These are phyloP conservation scores for Spea multiplicata DNA, from an alignment of 2,113 vertebrate species.

Conservation along the genomic window DNA sequence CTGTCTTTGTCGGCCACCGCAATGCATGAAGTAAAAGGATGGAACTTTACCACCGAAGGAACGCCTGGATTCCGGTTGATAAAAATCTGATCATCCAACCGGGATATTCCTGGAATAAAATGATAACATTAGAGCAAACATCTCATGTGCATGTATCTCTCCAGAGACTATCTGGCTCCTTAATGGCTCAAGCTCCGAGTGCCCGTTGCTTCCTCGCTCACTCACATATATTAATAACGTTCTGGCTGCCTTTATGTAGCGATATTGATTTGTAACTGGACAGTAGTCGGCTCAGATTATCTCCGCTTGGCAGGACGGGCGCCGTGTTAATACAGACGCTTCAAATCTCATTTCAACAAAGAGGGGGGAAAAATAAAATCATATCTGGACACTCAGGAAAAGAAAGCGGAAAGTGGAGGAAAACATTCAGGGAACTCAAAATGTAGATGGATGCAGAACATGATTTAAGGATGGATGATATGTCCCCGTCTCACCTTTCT, in stretches of 20 bases:
- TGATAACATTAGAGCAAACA: neutral
- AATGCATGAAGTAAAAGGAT: conserved; percentile 93
- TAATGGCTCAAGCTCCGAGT: neutral
- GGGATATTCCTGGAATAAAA: conserved; percentile 75
- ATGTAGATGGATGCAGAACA: neutral
- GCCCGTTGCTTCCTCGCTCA: neutral
- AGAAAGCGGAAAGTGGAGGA: too few relatives aligned
- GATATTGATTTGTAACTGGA: conserved; percentile 21
- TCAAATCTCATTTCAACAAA: conserved; percentile 21
- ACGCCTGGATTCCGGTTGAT: conserved; percentile 95
- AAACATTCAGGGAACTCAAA: neutral
- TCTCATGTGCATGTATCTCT: neutral
- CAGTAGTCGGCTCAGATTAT: conserved; percentile 33
- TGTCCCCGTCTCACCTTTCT: conserved; percentile 73
- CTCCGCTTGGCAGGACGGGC: conserved; percentile 2
- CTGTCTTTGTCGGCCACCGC: conserved; percentile 96
- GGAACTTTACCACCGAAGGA: conserved; percentile 94
- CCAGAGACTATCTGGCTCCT: neutral
- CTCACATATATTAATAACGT: conserved; percentile 1
- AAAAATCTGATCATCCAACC: conserved; percentile 96
- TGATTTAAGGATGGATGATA: too few relatives aligned
- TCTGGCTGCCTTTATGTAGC: neutral
- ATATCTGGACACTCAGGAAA: neutral
- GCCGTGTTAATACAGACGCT: conserved; percentile 24
- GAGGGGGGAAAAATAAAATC: conserved; percentile 5